phyloP scores from a whole-genome alignment of 2,888 invertebrate genomes.

The Pterobdella sp. region DNA sequence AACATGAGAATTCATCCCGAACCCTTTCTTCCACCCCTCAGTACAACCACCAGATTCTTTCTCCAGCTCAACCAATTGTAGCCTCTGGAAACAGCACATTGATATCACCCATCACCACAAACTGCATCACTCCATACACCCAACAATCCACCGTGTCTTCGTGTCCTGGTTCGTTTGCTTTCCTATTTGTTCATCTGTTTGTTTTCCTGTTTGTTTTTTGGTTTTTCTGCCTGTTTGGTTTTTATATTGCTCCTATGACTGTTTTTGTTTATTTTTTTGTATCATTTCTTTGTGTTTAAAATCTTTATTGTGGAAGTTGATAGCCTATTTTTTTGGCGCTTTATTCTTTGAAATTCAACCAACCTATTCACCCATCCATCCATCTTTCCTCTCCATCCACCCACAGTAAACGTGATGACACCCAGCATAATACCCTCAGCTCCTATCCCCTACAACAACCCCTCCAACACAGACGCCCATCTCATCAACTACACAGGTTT shows the following conservation, averaged over 20 bases:
- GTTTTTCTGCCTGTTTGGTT: neutral
- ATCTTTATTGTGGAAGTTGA: neutral
- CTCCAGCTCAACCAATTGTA: slow-evolving; percentile 5
- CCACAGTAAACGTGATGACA: neutral
- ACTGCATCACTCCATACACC: neutral
- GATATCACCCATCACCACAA: neutral
- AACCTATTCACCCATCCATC: slow-evolving; percentile 2
- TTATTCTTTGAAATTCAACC: neutral
- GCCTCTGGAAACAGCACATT: neutral
- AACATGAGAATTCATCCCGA: neutral
- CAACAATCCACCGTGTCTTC: neutral
- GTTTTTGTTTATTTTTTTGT: neutral
- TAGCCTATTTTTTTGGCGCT: neutral
- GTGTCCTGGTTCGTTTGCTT: neutral
- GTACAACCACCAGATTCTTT: neutral
- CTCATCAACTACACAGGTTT: slow-evolving; percentile 8
- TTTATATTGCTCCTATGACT: neutral
- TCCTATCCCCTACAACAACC: neutral
- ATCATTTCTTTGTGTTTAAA: neutral
- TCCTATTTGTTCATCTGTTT: neutral
- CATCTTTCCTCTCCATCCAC: neutral
- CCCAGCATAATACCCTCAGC: neutral
- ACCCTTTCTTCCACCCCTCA: neutral
- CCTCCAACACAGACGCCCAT: neutral
- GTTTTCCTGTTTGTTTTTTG: neutral